These are phyloP conservation scores for Sycophaga agraensis DNA, from an alignment of 1,140 invertebrate genomes.

Conservation along the genomic window DNA sequence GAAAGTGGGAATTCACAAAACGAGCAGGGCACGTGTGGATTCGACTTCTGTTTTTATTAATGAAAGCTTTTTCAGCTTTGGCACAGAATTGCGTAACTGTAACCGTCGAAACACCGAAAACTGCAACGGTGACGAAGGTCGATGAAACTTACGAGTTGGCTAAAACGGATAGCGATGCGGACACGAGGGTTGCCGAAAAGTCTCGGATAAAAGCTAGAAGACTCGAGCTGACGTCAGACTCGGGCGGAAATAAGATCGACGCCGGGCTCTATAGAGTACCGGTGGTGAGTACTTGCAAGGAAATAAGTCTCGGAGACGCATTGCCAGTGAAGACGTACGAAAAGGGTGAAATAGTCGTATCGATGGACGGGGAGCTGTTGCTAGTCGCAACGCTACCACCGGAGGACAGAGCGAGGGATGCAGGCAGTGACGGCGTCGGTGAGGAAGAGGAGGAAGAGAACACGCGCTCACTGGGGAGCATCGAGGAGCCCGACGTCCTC, in stretches of 20 bases:
- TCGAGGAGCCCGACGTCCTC: constrained; percentile 54
- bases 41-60: background rate
- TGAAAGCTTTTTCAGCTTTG: constrained; percentile 10
- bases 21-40: too few relatives aligned
- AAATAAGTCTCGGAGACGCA: constrained; percentile 11
- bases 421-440: constrained; percentile 11
- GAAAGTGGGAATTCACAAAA: too few relatives aligned
- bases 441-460: constrained; percentile 16
- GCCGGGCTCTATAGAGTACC: background rate
- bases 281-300: constrained; percentile 24
- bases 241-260: background rate
- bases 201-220: constrained; percentile 36
- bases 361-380: constrained; percentile 49
- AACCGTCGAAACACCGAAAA: constrained; percentile 3
- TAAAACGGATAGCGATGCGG: constrained; percentile 53
- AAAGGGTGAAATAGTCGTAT: constrained; percentile 51
- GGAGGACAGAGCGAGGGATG: constrained; percentile 3
- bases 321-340: constrained; percentile 44
- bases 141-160: constrained; percentile 46
- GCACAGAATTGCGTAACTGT: constrained; percentile 1
- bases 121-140: background rate
- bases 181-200: constrained; percentile 57
- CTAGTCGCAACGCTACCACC: constrained; percentile 30
- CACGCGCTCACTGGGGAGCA: constrained; percentile 45
- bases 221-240: constrained; percentile 7